phyloP scores from a whole-genome alignment of 2,113 vertebrate genomes.

The Chlamydotis undulata region DNA sequence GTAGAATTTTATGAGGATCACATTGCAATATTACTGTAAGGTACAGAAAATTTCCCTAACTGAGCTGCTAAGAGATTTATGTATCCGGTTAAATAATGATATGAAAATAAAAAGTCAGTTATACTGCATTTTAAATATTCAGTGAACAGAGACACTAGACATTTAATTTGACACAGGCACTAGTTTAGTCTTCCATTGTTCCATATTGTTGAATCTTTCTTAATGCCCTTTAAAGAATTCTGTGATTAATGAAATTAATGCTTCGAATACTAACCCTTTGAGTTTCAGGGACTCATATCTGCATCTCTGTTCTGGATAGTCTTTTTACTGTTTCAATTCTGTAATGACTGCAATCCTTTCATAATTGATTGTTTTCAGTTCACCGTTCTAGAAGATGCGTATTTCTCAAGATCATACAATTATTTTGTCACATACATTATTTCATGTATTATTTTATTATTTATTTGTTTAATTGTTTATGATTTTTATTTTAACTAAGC shows the following conservation, averaged over 20 bases:
- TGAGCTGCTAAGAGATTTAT: neutral
- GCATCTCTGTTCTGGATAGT: neutral
- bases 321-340: neutral
- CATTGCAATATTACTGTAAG: neutral
- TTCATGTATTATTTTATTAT: neutral
- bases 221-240: neutral
- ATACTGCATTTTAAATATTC: neutral
- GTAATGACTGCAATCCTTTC: neutral
- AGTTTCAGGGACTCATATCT: neutral
- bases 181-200: neutral
- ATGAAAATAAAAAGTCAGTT: neutral
- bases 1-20: neutral
- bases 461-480: neutral
- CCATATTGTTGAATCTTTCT: neutral
- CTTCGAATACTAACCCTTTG: neutral
- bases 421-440: neutral
- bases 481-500: neutral
- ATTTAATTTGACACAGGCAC: neutral
- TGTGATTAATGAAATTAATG: neutral
- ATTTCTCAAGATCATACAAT: neutral
- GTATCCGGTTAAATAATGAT: neutral
- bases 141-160: neutral
- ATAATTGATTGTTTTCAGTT: neutral
- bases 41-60: neutral
- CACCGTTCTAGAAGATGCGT: neutral